These are phyloP conservation scores for Ischnura elegans DNA, from an alignment of 2,888 invertebrate species.

Conservation along the genomic window DNA sequence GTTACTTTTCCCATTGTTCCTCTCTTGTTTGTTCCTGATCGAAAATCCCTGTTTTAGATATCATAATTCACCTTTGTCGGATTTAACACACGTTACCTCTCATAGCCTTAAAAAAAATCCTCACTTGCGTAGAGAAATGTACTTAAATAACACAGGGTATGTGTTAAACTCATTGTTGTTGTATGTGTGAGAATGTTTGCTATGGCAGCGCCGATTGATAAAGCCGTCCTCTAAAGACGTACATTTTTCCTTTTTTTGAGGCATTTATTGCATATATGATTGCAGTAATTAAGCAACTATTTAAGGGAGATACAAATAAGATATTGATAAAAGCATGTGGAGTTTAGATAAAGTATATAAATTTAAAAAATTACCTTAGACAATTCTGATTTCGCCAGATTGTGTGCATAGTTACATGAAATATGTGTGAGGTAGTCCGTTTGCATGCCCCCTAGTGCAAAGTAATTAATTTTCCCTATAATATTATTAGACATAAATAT, in stretches of 20 bases:
- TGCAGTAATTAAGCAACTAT: not conserved
- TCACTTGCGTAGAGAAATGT: constrained; percentile 43
- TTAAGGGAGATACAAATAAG: not conserved
- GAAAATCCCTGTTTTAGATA: not conserved
- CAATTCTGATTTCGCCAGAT: not conserved
- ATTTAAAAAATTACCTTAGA: too few relatives aligned
- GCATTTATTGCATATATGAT: not conserved
- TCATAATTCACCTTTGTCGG: not conserved
- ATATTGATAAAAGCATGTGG: not conserved
- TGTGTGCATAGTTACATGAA: not conserved
- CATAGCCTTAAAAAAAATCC: constrained; percentile 15
- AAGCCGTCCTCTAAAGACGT: not conserved
- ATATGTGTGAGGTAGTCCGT: not conserved
- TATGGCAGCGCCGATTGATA: constrained; percentile 13
- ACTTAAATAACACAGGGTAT: constrained; percentile 39
- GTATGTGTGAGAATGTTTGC: not conserved
- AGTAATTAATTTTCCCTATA: too few relatives aligned
- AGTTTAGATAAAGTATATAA: not conserved
- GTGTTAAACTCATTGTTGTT: not conserved
- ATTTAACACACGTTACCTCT: not conserved
- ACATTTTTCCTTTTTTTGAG: not conserved
- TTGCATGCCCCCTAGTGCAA: not conserved
- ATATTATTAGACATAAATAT: too few relatives aligned
- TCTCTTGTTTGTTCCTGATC: not conserved
- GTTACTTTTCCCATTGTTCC: not conserved